Evolutionary conservation across 1,140 invertebrate species (phyloP).

Genomic region (Penaeus indicus): DNA sequence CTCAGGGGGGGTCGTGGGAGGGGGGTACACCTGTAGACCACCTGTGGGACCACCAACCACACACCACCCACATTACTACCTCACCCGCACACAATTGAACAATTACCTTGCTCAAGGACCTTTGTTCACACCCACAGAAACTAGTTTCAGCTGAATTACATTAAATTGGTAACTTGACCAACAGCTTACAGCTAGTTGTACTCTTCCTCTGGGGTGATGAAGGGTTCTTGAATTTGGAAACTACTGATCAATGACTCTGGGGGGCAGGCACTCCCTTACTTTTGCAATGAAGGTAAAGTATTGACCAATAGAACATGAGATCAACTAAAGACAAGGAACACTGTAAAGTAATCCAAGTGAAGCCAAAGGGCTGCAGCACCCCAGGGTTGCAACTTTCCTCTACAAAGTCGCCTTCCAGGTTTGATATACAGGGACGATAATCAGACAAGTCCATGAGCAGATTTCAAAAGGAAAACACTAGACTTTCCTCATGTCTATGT

Average conservation of each 20-base stretch:
- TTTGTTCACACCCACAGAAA: constrained; percentile 17
- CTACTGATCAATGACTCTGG: constrained; percentile 20
- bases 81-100: constrained; percentile 45
- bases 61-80: constrained; percentile 62
- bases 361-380: constrained; percentile 25
- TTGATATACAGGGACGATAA: constrained; percentile 2
- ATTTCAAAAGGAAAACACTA: no score
- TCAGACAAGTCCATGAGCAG: not conserved
- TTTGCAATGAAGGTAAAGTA: not conserved
- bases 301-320: not conserved
- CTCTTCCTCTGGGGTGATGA: constrained; percentile 12
- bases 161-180: constrained; percentile 4
- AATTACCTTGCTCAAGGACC: constrained; percentile 21
- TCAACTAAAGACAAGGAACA: not conserved
- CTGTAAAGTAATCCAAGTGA: not conserved
- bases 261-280: constrained; percentile 31
- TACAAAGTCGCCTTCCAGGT: constrained; percentile 14
- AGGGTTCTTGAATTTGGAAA: constrained; percentile 27
- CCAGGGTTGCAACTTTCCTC: constrained; percentile 26
- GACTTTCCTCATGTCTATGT: no score
- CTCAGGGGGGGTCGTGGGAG: constrained; percentile 84
- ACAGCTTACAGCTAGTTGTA: not conserved
- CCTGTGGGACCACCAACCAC: constrained; percentile 66
- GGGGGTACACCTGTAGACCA: constrained; percentile 86
- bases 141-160: not conserved